Evolutionary conservation across 2,113 vertebrate species (phyloP), one percentile per base, ranked within the genome.

Genomic region (Lethenteron reissneri): DNA sequence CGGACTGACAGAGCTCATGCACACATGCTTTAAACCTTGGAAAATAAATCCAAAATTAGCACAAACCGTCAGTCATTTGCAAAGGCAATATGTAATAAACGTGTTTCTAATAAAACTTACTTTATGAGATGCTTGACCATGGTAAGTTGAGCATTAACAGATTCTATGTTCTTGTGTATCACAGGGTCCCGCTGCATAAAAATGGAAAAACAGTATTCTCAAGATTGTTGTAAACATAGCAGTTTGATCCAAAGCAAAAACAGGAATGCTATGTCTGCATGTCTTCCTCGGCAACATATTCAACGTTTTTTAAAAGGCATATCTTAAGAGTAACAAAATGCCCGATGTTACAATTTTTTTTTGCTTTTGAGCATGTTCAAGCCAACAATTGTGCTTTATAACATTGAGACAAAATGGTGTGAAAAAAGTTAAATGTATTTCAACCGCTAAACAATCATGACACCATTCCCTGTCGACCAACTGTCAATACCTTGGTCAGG

Each of bases 151-250:
- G 73, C 76, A 71, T 99, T 99, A 76, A 99, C 86, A 1, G 90
- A 82, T 70, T 86, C 86, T 72, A 84, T 94, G 70, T 99, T 99
- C 83, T 99, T 99, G 77, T 95, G 90, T 72, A 97, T 83, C 62
- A 82, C 80, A 21, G 90, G 85, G 7, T 74, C 75, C 56, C 88
- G 80, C 0, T 83, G 81, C 94, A 97, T 57, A 2, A 72, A 72
- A 60, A 14, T 76, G 72, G n/a, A 25, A 0, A 78, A 41, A 41
- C 72, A 73, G 71, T 21, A 56, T 21, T 59, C 21, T 73, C 11
- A 14, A 8, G 56, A 3, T n/a, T 71, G 56, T 72, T 5, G 70
- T 8, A 56, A 73, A 57, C 57, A 14, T 11, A 59, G 71, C 15
- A n/a, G 69, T 10, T 71, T 41, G 19, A 14, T 71, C 10, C 25